These are phyloP conservation scores for Cyclophora albipunctata DNA, from an alignment of 2,888 invertebrate species.

Conservation along the genomic window DNA sequence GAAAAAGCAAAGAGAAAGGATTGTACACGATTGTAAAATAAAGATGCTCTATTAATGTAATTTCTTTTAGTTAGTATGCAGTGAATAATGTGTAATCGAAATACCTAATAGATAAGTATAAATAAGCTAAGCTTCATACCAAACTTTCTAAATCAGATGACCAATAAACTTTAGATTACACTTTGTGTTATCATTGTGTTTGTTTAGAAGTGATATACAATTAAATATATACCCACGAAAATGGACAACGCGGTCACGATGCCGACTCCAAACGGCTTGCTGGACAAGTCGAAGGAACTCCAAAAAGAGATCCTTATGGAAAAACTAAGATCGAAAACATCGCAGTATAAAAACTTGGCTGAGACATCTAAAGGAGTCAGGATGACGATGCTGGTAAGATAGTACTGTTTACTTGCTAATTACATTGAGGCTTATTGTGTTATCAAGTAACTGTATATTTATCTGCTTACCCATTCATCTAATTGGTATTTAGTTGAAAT, in stretches of 20 bases:
- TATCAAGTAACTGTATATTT: neutral
- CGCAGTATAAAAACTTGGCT: constrained; percentile 86
- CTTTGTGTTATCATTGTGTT: constrained; percentile 20
- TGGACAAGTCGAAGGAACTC: constrained; percentile 67
- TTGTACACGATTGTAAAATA: neutral
- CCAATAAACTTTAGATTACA: constrained; percentile 21
- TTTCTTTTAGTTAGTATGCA: no score
- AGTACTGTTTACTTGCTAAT: neutral
- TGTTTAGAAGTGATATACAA: constrained; percentile 20
- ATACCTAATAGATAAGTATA: no score
- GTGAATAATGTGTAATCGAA: no score
- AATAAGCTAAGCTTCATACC: constrained; percentile 2
- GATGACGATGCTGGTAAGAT: constrained; percentile 86
- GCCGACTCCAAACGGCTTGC: constrained; percentile 45
- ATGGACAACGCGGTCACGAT: constrained; percentile 49
- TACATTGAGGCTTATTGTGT: neutral
- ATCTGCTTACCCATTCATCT: no score
- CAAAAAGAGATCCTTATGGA: constrained; percentile 94
- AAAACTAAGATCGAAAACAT: constrained; percentile 88
- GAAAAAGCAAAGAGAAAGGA: constrained; percentile 23
- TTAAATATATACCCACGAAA: constrained; percentile 24
- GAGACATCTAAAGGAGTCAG: constrained; percentile 92
- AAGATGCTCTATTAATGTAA: no score
- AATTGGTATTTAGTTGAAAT: no score
- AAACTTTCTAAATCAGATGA: constrained; percentile 37